Evolutionary conservation across 2,888 invertebrate genomes (phyloP).

Genomic region (Slavum lentiscoides): DNA sequence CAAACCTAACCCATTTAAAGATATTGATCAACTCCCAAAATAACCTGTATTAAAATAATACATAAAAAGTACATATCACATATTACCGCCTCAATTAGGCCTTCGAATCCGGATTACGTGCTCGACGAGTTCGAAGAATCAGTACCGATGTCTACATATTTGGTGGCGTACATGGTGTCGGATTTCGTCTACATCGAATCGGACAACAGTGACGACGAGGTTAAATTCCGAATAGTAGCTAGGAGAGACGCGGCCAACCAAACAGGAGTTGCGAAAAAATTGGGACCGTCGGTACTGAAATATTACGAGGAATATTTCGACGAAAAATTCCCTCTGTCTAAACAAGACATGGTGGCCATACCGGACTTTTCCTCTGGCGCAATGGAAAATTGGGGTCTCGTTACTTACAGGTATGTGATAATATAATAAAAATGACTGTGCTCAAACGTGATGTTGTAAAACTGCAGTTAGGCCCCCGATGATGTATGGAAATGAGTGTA

Average conservation of each 20-base stretch:
- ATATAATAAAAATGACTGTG: too few species aligned
- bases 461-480: too few species aligned
- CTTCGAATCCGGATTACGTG: conserved; percentile 66
- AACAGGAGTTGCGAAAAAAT: conserved; percentile 73
- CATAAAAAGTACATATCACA: too few species aligned
- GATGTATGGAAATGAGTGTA: too few species aligned
- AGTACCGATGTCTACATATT: conserved; percentile 89
- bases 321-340: conserved; percentile 75
- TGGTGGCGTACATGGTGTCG: conserved; percentile 81
- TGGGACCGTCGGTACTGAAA: conserved; percentile 75
- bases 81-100: too few species aligned
- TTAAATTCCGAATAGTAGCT: conserved; percentile 74
- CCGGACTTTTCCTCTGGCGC: conserved; percentile 88
- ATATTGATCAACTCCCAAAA: too few species aligned
- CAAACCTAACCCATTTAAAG: too few species aligned
- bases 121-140: conserved; percentile 76
- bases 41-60: too few species aligned
- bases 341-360: conserved; percentile 89
- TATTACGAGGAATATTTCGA: conserved; percentile 76
- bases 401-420: conserved; percentile 70
- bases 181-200: conserved; percentile 70
- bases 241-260: conserved; percentile 74
- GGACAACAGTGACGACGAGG: conserved; percentile 58
- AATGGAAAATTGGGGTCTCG: conserved; percentile 84
- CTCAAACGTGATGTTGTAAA: too few species aligned